Conservation (phyloP, 2,888 invertebrate genomes). For the Rhingia rostrata region DNA sequence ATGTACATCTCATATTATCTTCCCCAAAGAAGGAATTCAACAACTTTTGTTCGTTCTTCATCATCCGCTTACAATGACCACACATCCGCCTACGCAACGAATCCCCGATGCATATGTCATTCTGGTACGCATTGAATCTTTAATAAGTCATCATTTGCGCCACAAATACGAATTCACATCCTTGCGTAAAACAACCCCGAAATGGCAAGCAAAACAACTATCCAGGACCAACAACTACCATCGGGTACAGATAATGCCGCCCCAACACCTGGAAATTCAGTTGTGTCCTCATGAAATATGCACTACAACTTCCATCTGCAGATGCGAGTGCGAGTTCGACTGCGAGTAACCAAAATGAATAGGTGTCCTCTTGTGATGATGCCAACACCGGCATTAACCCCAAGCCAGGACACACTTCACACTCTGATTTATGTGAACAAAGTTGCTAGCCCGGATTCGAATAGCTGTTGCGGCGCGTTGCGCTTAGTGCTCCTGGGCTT, state of each 20-base stretch:
- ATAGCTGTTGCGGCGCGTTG: slow-evolving; percentile 51
- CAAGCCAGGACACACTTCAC: slow-evolving; percentile 40
- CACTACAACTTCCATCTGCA: slow-evolving; percentile 42
- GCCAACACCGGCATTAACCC: slow-evolving; percentile 51
- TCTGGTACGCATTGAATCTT: slow-evolving; percentile 63
- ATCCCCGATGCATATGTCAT: slow-evolving; percentile 41
- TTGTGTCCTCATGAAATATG: slow-evolving; percentile 68
- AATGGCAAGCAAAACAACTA: background rate
- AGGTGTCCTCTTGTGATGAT: slow-evolving; percentile 51
- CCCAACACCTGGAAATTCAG: slow-evolving; percentile 43
- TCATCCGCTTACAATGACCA: slow-evolving; percentile 10
- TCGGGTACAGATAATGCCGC: slow-evolving; percentile 42
- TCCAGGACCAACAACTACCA: background rate
- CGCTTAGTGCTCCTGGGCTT: slow-evolving; percentile 50
- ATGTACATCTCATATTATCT: slow-evolving; percentile 14
- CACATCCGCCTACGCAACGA: background rate
- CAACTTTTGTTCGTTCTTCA: background rate
- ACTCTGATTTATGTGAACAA: slow-evolving; percentile 66
- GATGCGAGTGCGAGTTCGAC: background rate
- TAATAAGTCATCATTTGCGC: slow-evolving; percentile 66
- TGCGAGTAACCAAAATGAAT: slow-evolving; percentile 11
- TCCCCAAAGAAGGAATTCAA: slow-evolving; percentile 7
- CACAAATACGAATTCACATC: slow-evolving; percentile 35
- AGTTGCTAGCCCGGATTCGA: slow-evolving; percentile 49
- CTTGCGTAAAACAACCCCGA: background rate